Base-by-base conservation (phyloP, 2,888 invertebrate species). In the Lepeophtheirus nordmannii region DNA sequence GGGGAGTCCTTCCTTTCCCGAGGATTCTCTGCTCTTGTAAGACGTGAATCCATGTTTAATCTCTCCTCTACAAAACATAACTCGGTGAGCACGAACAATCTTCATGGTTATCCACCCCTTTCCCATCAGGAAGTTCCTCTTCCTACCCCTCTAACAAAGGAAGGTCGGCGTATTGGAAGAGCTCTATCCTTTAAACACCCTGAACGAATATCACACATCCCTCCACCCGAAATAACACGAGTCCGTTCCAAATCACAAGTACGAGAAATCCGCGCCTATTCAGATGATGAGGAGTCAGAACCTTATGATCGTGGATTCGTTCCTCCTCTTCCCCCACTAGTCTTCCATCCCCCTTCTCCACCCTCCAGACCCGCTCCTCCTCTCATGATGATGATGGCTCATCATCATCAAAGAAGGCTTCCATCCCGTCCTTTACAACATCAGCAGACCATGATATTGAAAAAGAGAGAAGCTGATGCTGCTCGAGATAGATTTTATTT, bases 111-210 rank as follows among this genome's bases (percentile, higher is more conserved):
- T 30, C 30, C 30, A 30, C 30, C 30, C 30, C 30, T 30, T 30
- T 14, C 53, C 2, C 8, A 14, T 46, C 53, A 1, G 2, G 53
- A 17, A 1, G 5, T 3, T 14, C 53, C 53, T 46, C 17, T 5
- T 46, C 53, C 53, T 3, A 2, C 53, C 2, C n/a, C 14, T 14
- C 53, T 17, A 5, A 14, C 53, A 46, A 14, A 46, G 14, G 17
- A 17, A 20, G 23, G 56, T 8, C 22, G 23, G 1, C 22, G 20
- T 22, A n/a, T 63, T 9, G 22, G 56, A 17, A n/a, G 63, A n/a
- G 63, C 63, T 53, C 20, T 37, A 7, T 63, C 63, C 8, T 63
- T 63, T 17, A 63, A 63, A 23, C 53, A 63, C 37, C 63, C 63
- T 17, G 63, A 63, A 30, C 22, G 56, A 30, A 63, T 63, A 10